phyloP scores from a whole-genome alignment of 1,140 invertebrate genomes.

The Matsumurasca onukii region DNA sequence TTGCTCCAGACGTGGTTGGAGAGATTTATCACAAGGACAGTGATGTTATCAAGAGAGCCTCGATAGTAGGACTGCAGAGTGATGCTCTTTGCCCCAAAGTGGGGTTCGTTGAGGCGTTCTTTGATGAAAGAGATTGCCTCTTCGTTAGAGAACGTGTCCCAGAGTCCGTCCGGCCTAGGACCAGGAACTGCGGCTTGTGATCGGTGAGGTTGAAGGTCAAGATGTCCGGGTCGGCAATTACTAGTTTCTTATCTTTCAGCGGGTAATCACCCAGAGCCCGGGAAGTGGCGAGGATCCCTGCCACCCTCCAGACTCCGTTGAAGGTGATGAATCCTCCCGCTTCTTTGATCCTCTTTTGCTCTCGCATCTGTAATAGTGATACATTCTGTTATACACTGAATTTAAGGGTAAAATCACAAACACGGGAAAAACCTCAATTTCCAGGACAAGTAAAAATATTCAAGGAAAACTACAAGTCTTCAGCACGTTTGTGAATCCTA shows the following conservation, averaged over 20 bases:
- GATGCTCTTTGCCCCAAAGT: slow-evolving; percentile 87
- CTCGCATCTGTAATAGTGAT: slow-evolving; percentile 63
- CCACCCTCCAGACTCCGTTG: slow-evolving; percentile 95
- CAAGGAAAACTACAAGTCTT: no score
- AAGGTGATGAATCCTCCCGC: slow-evolving; percentile 93
- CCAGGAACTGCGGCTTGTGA: slow-evolving; percentile 83
- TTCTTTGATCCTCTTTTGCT: slow-evolving; percentile 84
- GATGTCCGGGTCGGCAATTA: slow-evolving; percentile 95
- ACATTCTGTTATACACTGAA: no score
- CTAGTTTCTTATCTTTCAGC: slow-evolving; percentile 88
- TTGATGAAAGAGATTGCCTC: slow-evolving; percentile 86
- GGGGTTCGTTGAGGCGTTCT: slow-evolving; percentile 77
- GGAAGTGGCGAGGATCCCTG: slow-evolving; percentile 93
- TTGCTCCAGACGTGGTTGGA: slow-evolving; percentile 54
- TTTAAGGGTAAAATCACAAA: no score
- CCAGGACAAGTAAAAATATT: no score
- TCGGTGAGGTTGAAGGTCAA: slow-evolving; percentile 86
- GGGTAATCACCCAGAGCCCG: slow-evolving; percentile 94
- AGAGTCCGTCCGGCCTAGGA: slow-evolving; percentile 94
- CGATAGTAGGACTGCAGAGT: slow-evolving; percentile 87
- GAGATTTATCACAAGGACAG: slow-evolving; percentile 89
- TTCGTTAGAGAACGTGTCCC: slow-evolving; percentile 94
- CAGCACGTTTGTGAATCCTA: no score
- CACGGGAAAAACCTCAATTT: no score
- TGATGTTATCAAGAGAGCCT: slow-evolving; percentile 94